A percentile compares a stretch with the other conserved stretches of the same genome.
Conservation (phyloP, 2,888 invertebrate genomes). For the Macroteleia sp. region DNA sequence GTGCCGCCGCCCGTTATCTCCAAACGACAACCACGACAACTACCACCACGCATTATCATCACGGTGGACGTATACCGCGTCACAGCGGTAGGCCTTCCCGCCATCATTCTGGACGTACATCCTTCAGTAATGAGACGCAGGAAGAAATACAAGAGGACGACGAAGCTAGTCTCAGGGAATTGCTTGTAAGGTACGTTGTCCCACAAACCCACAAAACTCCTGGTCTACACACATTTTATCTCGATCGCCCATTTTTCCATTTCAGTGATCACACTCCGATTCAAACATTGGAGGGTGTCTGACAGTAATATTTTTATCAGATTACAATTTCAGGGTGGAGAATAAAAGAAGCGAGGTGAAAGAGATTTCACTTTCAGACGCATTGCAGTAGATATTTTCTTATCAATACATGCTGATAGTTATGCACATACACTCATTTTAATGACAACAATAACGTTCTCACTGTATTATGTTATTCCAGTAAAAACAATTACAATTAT, state of each 20-base stretch:
- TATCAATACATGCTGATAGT: no score
- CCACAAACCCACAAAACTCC: no score
- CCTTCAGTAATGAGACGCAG: slow-evolving; percentile 92
- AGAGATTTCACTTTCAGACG: not conserved
- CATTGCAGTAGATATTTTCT: no score
- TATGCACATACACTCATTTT: no score
- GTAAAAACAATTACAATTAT: no score
- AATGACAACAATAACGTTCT: no score
- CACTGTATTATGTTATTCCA: no score
- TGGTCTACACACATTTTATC: no score
- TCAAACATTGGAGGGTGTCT: no score
- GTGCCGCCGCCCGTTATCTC: slow-evolving; percentile 81
- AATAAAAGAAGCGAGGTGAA: slow-evolving; percentile 12
- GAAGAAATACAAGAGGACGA: slow-evolving; percentile 90
- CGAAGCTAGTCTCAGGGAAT: slow-evolving; percentile 97
- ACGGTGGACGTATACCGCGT: slow-evolving; percentile 80
- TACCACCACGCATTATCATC: slow-evolving; percentile 69
- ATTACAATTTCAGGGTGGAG: slow-evolving; percentile 28
- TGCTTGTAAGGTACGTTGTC: slow-evolving; percentile 96
- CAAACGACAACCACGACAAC: slow-evolving; percentile 78
- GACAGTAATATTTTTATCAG: no score
- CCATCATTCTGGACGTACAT: slow-evolving; percentile 85
- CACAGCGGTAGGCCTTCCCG: slow-evolving; percentile 79
- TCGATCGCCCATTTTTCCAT: no score
- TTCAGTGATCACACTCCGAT: no score